Evolutionary conservation across 2,888 invertebrate species (phyloP).

Genomic region (Dyspetes luteomarginatus): DNA sequence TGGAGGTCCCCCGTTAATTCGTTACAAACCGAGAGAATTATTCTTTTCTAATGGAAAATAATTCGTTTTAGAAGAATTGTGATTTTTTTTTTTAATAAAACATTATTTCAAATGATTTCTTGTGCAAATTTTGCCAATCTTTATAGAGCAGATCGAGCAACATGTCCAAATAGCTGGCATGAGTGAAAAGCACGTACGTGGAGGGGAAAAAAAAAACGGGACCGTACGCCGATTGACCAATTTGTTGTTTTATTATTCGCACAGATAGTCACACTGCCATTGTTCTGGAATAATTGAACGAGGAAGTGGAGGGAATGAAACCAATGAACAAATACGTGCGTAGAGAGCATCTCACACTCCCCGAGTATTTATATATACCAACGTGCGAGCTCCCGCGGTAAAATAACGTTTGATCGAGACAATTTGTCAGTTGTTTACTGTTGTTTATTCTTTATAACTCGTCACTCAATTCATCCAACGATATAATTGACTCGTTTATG

Average conservation of each 20-base stretch:
- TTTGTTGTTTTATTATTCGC: slow-evolving; percentile 62
- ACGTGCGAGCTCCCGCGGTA: not conserved
- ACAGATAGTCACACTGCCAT: slow-evolving; percentile 53
- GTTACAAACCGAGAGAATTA: not conserved
- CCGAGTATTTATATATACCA: slow-evolving; percentile 4
- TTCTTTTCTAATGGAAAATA: not conserved
- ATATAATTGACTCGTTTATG: slow-evolving; percentile 56
- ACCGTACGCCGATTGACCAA: slow-evolving; percentile 50
- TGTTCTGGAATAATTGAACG: slow-evolving; percentile 61
- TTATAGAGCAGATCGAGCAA: slow-evolving; percentile 15
- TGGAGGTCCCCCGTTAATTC: not conserved
- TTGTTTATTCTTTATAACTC: slow-evolving; percentile 41
- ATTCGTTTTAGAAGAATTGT: no score
- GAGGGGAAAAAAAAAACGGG: not conserved
- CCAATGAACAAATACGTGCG: slow-evolving; percentile 44
- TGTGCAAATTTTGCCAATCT: not conserved
- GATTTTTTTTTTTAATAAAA: not conserved
- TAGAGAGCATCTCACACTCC: slow-evolving; percentile 26
- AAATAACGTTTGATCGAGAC: slow-evolving; percentile 49
- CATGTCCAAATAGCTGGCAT: slow-evolving; percentile 32
- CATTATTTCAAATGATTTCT: not conserved
- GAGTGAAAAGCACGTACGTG: slow-evolving; percentile 19
- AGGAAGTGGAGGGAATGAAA: slow-evolving; percentile 1
- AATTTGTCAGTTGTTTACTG: slow-evolving; percentile 32
- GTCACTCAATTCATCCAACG: slow-evolving; percentile 48